Evolutionary conservation across 1,140 invertebrate genomes (phyloP).

Genomic region (Anoplolepis gracilipes): DNA sequence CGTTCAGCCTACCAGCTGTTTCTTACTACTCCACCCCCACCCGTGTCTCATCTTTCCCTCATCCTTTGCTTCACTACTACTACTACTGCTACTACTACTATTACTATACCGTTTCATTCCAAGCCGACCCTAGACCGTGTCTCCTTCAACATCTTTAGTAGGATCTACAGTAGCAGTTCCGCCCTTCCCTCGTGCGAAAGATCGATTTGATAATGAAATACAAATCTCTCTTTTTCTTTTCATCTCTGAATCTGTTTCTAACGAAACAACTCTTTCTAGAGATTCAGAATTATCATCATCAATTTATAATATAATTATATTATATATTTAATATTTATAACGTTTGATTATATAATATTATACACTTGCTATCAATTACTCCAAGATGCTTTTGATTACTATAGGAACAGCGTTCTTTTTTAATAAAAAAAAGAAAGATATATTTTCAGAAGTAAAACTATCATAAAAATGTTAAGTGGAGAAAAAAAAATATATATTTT

Average conservation of each 20-base stretch:
- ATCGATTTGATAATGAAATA: background rate
- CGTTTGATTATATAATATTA: background rate
- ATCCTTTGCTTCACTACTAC: conserved; percentile 10
- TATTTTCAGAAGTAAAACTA: background rate
- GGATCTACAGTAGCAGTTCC: background rate
- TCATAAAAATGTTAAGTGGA: background rate
- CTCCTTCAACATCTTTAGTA: conserved; percentile 60
- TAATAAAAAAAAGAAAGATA: background rate
- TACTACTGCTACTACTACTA: background rate
- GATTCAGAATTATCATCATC: background rate
- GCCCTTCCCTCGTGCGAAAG: background rate
- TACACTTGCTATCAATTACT: background rate
- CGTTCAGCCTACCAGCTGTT: conserved; percentile 84
- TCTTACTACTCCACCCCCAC: conserved; percentile 74
- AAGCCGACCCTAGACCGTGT: conserved; percentile 56
- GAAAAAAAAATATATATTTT: background rate
- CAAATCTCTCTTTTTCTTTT: background rate
- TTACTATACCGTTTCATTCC: conserved; percentile 47
- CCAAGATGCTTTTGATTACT: background rate
- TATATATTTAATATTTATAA: background rate
- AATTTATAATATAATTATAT: background rate
- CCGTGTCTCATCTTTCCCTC: conserved; percentile 50
- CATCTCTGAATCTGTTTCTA: background rate
- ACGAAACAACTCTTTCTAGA: background rate
- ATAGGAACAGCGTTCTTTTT: background rate